Conservation (phyloP, 2,888 invertebrate species). For the Penaeus monodon region DNA sequence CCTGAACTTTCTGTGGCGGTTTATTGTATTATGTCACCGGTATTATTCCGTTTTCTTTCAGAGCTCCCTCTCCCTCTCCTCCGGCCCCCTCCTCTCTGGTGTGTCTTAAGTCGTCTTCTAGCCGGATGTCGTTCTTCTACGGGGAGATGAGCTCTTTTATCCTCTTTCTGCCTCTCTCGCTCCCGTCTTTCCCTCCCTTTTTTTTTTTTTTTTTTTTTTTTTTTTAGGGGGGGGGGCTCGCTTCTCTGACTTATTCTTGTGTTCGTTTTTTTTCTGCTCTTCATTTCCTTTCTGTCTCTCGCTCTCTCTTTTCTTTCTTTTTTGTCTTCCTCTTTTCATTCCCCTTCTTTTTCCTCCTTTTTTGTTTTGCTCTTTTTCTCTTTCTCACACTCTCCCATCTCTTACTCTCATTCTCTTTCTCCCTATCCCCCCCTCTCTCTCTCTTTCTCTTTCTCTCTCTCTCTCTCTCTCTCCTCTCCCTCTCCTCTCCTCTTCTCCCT, state of each 20-base stretch:
- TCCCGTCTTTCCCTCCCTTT: background rate
- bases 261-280: background rate
- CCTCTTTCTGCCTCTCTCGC: background rate
- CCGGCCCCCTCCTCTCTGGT: too few relatives aligned
- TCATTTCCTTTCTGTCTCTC: background rate
- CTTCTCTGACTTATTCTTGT: background rate
- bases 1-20: too few relatives aligned
- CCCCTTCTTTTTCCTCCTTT: background rate
- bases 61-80: too few relatives aligned
- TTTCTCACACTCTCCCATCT: background rate
- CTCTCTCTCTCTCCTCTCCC: background rate
- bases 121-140: too few relatives aligned
- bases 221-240: background rate
- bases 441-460: background rate
- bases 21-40: too few relatives aligned
- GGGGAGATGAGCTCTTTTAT: background rate
- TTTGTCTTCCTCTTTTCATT: background rate
- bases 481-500: background rate
- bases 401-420: background rate
- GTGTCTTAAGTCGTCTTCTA: too few relatives aligned
- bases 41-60: too few relatives aligned
- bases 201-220: background rate
- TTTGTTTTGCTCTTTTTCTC: background rate
- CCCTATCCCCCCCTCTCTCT: background rate
- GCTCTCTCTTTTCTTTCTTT: background rate